These are phyloP conservation scores for Hypomesus transpacificus DNA, from an alignment of 2,113 vertebrate species.

Conservation along the genomic window DNA sequence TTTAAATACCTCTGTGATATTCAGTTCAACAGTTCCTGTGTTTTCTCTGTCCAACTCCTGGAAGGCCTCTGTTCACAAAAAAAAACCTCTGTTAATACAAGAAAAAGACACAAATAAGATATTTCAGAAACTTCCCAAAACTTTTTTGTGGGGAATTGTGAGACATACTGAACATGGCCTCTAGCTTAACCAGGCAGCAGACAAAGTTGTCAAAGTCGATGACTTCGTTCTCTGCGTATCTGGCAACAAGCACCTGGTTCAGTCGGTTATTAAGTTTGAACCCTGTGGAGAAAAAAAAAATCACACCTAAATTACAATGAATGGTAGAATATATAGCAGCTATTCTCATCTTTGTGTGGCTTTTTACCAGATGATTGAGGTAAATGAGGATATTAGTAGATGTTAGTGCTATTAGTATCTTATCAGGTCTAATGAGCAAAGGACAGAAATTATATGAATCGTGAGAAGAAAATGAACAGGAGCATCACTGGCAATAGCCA, in stretches of 20 bases:
- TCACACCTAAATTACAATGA: neutral
- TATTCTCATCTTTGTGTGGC: neutral
- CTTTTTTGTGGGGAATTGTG: neutral
- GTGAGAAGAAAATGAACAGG: neutral
- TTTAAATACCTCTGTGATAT: constrained; percentile 74
- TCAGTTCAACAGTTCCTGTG: constrained; percentile 69
- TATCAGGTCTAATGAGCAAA: too few species aligned
- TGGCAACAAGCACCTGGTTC: constrained; percentile 77
- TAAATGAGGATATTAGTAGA: too few species aligned
- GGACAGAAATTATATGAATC: too few species aligned
- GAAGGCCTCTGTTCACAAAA: constrained; percentile 71
- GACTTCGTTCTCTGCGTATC: constrained; percentile 71
- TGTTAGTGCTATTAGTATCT: too few species aligned
- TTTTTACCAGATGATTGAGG: too few species aligned
- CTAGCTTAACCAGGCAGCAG: constrained; percentile 80
- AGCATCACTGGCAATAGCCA: neutral
- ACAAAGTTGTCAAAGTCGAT: constrained; percentile 81
- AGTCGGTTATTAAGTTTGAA: constrained; percentile 83
- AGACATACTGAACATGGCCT: constrained; percentile 81
- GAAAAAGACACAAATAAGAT: too few species aligned
- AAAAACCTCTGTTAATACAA: too few species aligned
- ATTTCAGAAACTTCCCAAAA: too few species aligned
- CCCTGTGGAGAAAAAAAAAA: constrained; percentile 55
- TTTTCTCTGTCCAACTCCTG: constrained; percentile 70
- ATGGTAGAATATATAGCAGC: neutral